Conservation (phyloP, 1,140 invertebrate species). For the Bradynema listronoti region DNA sequence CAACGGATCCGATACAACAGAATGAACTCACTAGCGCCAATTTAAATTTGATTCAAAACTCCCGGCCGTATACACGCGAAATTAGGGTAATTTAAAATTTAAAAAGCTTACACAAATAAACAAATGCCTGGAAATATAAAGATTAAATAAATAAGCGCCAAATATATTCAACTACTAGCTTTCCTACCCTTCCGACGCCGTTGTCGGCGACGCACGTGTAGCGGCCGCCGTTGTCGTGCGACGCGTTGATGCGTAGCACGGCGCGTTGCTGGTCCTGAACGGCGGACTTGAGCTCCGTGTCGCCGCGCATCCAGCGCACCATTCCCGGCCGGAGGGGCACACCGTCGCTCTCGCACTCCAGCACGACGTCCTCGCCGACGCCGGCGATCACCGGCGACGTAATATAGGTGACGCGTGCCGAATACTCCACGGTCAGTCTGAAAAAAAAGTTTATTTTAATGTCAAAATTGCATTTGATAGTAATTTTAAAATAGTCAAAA, state of each 20-base stretch:
- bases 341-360: constrained; percentile 79
- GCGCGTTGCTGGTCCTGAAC: constrained; percentile 70
- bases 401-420: constrained; percentile 72
- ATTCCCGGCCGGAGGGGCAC: constrained; percentile 77
- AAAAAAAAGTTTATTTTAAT: constrained; percentile 14
- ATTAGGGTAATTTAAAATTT: no score
- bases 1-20: no score
- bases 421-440: constrained; percentile 64
- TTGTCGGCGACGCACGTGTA: constrained; percentile 87
- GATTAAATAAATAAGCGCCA: no score
- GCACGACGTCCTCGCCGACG: constrained; percentile 69
- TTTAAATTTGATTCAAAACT: no score
- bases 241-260: constrained; percentile 72
- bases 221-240: constrained; percentile 72
- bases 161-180: no score
- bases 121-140: no score
- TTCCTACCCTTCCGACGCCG: constrained; percentile 65
- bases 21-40: no score
- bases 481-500: constrained; percentile 1
- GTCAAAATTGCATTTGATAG: constrained; percentile 3
- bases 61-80: no score
- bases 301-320: constrained; percentile 73
- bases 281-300: constrained; percentile 53
- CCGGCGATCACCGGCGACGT: constrained; percentile 71
- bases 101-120: no score